These are phyloP conservation scores for Opisthograptis luteolata DNA, from an alignment of 2,888 invertebrate species.

Conservation along the genomic window DNA sequence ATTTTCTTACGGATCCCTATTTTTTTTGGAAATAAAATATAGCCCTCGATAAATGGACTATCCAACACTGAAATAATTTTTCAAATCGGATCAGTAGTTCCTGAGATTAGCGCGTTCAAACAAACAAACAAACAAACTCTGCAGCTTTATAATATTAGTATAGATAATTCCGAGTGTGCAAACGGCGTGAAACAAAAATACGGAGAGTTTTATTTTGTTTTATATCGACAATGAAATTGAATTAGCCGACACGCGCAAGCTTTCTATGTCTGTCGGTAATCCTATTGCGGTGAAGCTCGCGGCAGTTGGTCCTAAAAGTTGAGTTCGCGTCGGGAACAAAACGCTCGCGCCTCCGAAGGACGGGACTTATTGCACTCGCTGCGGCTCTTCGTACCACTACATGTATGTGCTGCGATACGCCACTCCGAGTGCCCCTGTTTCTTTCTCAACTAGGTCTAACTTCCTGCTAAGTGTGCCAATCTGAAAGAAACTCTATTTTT, in stretches of 20 bases:
- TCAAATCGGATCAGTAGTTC: no score
- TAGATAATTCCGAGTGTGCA: conserved; percentile 34
- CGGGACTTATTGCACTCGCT: conserved; percentile 49
- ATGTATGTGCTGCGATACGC: conserved; percentile 11
- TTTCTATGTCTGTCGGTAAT: conserved; percentile 71
- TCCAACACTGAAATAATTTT: no score
- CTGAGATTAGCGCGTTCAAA: no score
- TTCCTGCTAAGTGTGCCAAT: background rate
- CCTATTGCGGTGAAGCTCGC: conserved; percentile 72
- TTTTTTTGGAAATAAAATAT: no score
- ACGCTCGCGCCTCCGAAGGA: conserved; percentile 54
- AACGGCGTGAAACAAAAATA: conserved; percentile 41
- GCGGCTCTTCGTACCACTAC: conserved; percentile 15
- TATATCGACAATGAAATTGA: conserved; percentile 69
- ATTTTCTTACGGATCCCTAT: no score
- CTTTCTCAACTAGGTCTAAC: conserved; percentile 12
- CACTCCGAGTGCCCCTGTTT: conserved; percentile 12
- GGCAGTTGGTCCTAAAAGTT: conserved; percentile 70
- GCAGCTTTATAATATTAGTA: no score
- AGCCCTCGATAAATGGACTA: no score
- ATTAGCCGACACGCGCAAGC: conserved; percentile 65
- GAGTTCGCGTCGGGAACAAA: conserved; percentile 55
- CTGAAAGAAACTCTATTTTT: background rate
- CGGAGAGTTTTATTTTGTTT: conserved; percentile 48
- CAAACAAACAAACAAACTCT: no score